These are phyloP conservation scores for Antedon bifida DNA, from an alignment of 35 echinoderm and acorn worm species.

Conservation along the genomic window DNA sequence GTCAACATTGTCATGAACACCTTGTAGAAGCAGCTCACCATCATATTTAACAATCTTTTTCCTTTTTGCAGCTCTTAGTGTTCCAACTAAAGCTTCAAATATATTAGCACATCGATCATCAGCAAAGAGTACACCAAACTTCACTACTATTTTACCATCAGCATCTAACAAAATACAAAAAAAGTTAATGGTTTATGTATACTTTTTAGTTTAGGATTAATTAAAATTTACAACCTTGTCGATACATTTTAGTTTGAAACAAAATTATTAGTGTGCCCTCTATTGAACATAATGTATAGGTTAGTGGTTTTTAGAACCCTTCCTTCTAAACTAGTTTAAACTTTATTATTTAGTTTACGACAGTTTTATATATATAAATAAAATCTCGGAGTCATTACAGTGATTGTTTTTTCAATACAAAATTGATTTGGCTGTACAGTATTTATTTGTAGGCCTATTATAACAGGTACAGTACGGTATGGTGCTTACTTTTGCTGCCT, in stretches of 20 bases:
- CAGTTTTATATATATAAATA: too few species aligned
- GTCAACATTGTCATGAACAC: conserved; percentile 83
- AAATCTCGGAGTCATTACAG: too few species aligned
- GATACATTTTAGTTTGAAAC: not conserved
- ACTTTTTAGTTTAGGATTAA: not conserved
- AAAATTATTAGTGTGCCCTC: not conserved
- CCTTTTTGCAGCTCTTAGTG: conserved; percentile 65
- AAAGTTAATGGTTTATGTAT: not conserved
- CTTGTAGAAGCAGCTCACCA: conserved; percentile 74
- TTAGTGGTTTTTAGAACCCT: too few species aligned
- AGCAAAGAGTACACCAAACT: conserved; percentile 74
- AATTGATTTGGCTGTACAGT: too few species aligned
- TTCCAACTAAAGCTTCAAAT: conserved; percentile 88
- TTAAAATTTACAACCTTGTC: too few species aligned
- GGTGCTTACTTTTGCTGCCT: conserved; percentile 35
- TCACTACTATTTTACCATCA: conserved; percentile 54
- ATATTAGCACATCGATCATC: conserved; percentile 80
- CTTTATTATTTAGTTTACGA: too few species aligned
- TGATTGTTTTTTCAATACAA: too few species aligned
- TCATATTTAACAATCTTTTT: conserved; percentile 75
- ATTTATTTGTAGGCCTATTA: too few species aligned
- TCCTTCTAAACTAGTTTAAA: too few species aligned
- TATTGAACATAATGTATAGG: too few species aligned
- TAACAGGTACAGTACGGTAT: too few species aligned
- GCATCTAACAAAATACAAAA: conserved; percentile 33